Conservation (phyloP, 35 echinoderm and acorn worm genomes). For the Lytechinus variegatus region DNA sequence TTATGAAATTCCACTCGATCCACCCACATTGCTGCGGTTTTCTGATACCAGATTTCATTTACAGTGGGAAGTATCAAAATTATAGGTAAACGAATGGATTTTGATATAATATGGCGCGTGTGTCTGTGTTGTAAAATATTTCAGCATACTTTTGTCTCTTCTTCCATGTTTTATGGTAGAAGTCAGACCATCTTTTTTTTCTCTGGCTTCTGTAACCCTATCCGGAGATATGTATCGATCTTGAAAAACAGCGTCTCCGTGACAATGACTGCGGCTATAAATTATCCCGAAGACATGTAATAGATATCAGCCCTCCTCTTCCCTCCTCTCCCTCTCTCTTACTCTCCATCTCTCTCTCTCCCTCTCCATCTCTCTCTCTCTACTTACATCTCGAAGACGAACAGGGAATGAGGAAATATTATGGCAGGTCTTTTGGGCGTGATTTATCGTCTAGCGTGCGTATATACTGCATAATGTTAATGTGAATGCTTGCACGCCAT, state of each 20-base stretch:
- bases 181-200: neutral
- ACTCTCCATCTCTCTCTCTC: neutral
- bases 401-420: neutral
- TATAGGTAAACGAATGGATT: too few species aligned
- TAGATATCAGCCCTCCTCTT: neutral
- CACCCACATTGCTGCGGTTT: too few species aligned
- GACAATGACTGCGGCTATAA: neutral
- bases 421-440: neutral
- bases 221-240: slow-evolving; percentile 1
- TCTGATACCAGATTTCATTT: too few species aligned
- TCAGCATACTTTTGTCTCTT: neutral
- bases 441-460: neutral
- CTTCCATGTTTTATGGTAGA: neutral
- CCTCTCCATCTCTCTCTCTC: neutral
- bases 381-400: neutral
- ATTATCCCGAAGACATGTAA: slow-evolving; percentile 4
- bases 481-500: neutral
- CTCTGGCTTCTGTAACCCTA: neutral
- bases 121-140: neutral
- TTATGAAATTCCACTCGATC: too few species aligned
- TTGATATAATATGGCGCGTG: too few species aligned
- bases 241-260: neutral
- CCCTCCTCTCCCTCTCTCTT: neutral
- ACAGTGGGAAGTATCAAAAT: too few species aligned
- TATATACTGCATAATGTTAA: neutral